These are phyloP conservation scores for Diarsia dahlii DNA, from an alignment of 2,888 invertebrate genomes.

Conservation along the genomic window DNA sequence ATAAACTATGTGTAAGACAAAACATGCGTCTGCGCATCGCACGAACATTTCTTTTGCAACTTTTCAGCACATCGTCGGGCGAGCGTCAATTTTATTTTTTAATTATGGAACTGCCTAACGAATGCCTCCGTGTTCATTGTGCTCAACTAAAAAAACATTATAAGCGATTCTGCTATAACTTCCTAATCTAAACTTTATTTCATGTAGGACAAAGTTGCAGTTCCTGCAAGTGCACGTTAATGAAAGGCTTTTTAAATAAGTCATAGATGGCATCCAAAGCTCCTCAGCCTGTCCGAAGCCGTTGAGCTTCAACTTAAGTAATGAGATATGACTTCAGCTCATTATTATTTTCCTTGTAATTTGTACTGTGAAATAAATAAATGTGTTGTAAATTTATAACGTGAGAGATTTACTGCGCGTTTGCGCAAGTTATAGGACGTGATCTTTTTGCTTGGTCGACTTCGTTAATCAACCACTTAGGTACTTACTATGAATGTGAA, in stretches of 20 bases:
- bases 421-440: slow-evolving; percentile 73
- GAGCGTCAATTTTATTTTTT: slow-evolving; percentile 80
- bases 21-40: slow-evolving; percentile 71
- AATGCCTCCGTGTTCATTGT: slow-evolving; percentile 78
- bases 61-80: slow-evolving; percentile 81
- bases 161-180: slow-evolving; percentile 24
- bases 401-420: slow-evolving; percentile 80
- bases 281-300: slow-evolving; percentile 82
- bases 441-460: slow-evolving; percentile 64
- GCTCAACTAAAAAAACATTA: slow-evolving; percentile 30
- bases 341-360: slow-evolving; percentile 86
- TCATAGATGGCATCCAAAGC: slow-evolving; percentile 78
- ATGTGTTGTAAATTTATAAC: slow-evolving; percentile 81
- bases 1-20: slow-evolving; percentile 53
- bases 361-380: slow-evolving; percentile 82
- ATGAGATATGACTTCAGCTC: slow-evolving; percentile 88
- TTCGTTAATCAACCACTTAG: slow-evolving; percentile 69
- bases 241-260: slow-evolving; percentile 71
- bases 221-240: slow-evolving; percentile 45
- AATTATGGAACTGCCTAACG: slow-evolving; percentile 87
- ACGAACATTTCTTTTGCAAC: slow-evolving; percentile 74
- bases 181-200: slow-evolving; percentile 47
- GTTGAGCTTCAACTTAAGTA: slow-evolving; percentile 86
- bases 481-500: slow-evolving; percentile 62
- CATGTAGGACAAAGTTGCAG: slow-evolving; percentile 45